phyloP scores from a whole-genome alignment of 1,140 invertebrate genomes.

The Centruroides sculpturatus region DNA sequence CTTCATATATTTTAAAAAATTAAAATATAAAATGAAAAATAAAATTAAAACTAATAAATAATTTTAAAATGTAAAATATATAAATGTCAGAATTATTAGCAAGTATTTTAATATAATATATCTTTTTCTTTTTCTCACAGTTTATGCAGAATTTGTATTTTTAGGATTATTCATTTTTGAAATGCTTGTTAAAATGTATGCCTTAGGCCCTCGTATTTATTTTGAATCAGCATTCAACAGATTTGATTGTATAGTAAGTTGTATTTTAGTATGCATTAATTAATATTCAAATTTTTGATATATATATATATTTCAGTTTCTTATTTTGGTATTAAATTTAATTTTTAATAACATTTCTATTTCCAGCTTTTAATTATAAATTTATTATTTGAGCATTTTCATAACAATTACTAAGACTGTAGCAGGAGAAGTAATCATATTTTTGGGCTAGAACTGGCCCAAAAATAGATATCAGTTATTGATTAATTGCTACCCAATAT shows the following conservation, averaged over 20 bases:
- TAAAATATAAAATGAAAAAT: no score
- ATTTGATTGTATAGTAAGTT: slow-evolving; percentile 84
- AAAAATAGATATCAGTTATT: no score
- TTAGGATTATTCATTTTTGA: slow-evolving; percentile 97
- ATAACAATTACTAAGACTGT: no score
- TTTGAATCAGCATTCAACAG: slow-evolving; percentile 97
- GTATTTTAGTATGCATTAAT: not conserved
- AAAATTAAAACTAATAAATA: no score
- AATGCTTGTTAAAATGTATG: slow-evolving; percentile 99
- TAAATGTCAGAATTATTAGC: not conserved
- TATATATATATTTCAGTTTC: not conserved
- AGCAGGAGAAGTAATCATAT: no score
- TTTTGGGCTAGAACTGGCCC: no score
- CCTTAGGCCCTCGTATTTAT: slow-evolving; percentile 89
- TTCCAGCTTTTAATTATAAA: not conserved
- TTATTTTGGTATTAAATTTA: not conserved
- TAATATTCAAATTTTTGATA: not conserved
- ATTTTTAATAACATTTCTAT: not conserved
- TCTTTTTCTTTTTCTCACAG: slow-evolving; percentile 38
- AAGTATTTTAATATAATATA: not conserved
- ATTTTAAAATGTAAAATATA: no score
- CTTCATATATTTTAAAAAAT: no score
- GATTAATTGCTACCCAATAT: no score
- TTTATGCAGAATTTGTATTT: slow-evolving; percentile 95
- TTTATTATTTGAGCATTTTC: no score